phyloP scores from a whole-genome alignment of 2,888 invertebrate genomes.

The Dolichomitus sp. region DNA sequence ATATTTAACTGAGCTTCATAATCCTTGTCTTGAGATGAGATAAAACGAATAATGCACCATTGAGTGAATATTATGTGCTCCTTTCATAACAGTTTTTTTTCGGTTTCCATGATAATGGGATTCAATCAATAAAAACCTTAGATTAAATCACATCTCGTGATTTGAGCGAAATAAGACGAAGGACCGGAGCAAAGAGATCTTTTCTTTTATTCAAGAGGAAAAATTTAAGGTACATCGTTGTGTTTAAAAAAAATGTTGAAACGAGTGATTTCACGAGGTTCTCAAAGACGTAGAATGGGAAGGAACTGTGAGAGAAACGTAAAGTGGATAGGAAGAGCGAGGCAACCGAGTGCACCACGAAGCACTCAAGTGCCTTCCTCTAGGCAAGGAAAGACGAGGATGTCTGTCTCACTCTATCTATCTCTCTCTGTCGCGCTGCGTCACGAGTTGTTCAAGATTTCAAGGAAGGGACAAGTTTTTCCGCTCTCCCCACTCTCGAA shows the following conservation, averaged over 20 bases:
- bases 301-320: constrained; percentile 36
- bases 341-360: constrained; percentile 48
- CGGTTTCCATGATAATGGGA: neutral
- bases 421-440: constrained; percentile 44
- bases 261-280: constrained; percentile 35
- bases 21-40: too few species aligned
- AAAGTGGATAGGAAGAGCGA: constrained; percentile 57
- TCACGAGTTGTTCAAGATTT: constrained; percentile 55
- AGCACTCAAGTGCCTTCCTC: constrained; percentile 55
- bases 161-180: neutral
- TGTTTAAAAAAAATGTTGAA: constrained; percentile 51
- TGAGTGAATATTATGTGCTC: neutral
- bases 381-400: constrained; percentile 33
- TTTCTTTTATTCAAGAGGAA: neutral
- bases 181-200: neutral
- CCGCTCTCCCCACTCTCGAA: constrained; percentile 27
- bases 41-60: neutral
- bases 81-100: neutral
- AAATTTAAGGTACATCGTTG: constrained; percentile 32
- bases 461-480: constrained; percentile 57
- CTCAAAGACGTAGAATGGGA: constrained; percentile 28
- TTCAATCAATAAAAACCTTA: constrained; percentile 5
- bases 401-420: constrained; percentile 30
- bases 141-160: neutral
- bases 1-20: neutral